Evolutionary conservation across 1,140 invertebrate species (phyloP), one percentile per base, ranked within the genome.

Genomic region (Ceratina japonica): DNA sequence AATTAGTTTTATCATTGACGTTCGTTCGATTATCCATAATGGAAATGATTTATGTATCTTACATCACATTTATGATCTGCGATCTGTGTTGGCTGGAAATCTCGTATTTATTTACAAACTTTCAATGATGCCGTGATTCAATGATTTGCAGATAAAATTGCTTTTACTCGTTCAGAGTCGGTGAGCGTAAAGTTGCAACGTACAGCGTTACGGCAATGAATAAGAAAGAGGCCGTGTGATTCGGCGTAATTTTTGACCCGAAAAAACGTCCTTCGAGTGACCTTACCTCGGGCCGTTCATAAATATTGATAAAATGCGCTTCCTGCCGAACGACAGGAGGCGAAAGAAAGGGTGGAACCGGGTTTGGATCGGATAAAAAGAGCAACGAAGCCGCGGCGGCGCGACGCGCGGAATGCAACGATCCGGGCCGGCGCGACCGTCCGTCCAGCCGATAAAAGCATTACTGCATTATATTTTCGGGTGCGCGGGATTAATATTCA

Each of bases 231-330:
- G 37, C 37, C 37, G 10, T 44, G 37, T 44, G 54, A 16, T 56
- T 16, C 44, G 8, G 65, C 2, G 7, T 31, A 56, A 56, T 56
- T 31, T 54, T 56, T 79, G 81, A 74, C 76, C 78, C 75, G 73
- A 81, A 82, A 69, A 86, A 85, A 86, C 83, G 83, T 89, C 75
- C 86, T 88, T 79, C 62, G 64, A 81, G 56, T 80, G 88, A 89
- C 89, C 89, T 88, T 87, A 88, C 85, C 84, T 86, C 74, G 82
- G 84, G 79, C 76, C 79, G 81, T 88, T 88, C 87, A 89, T 90
- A 87, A 91, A 90, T 90, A 90, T 89, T 85, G 85, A 89, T 79
- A 81, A 87, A 85, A 84, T 44, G 77, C 78, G 66, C 80, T 85
- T 81, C 75, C 77, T 81, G 79, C 79, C 83, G 75, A 65, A 27